A percentile compares a stretch with the other conserved stretches of the same genome.
phyloP scores from a whole-genome alignment of 2,888 invertebrate genomes.

The Philhelius pedissequus region DNA sequence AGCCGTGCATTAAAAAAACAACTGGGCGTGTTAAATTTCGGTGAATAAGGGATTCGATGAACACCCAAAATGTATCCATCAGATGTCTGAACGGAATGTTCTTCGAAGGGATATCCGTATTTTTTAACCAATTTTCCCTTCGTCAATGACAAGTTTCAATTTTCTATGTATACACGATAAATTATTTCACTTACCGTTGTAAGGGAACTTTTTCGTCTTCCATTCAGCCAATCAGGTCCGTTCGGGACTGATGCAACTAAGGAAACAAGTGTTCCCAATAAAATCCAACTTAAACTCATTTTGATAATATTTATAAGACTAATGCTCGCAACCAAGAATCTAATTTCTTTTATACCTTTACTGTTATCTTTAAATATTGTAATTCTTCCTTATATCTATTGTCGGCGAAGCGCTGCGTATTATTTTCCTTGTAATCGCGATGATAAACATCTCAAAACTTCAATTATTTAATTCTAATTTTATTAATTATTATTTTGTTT shows the following conservation, averaged over 20 bases:
- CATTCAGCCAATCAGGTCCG: too few species aligned
- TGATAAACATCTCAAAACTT: background rate
- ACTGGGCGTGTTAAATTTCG: slow-evolving; percentile 68
- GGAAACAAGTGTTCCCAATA: background rate
- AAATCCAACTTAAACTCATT: background rate
- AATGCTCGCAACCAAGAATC: background rate
- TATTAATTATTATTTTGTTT: too few species aligned
- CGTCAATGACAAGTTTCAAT: background rate
- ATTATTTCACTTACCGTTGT: background rate
- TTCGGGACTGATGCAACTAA: background rate
- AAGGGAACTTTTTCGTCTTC: background rate
- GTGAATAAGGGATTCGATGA: slow-evolving; percentile 80
- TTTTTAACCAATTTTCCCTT: background rate
- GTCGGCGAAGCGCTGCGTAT: background rate
- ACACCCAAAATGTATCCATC: background rate
- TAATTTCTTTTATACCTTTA: background rate
- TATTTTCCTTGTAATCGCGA: background rate
- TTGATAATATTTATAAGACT: background rate
- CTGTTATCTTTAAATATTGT: background rate
- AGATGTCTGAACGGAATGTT: background rate
- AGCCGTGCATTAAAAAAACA: slow-evolving; percentile 80
- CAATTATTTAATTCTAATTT: too few species aligned
- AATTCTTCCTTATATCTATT: background rate
- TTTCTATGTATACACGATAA: too few species aligned
- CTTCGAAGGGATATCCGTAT: background rate